Base-by-base conservation (phyloP, 2,888 invertebrate species). In the Harmothoe impar region DNA sequence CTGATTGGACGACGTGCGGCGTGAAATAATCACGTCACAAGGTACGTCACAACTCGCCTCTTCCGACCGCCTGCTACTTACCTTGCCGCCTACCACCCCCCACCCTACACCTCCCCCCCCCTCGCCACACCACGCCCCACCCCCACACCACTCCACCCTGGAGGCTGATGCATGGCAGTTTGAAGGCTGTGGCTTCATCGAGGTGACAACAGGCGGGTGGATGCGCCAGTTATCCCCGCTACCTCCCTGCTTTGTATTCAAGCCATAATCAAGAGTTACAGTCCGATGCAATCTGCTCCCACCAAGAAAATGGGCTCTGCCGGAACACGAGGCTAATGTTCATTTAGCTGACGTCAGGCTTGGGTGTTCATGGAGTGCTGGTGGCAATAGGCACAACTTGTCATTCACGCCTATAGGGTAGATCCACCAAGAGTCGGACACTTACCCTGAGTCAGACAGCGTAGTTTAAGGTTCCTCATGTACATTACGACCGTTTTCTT, bases 231-330 rank as follows among this genome's bases (percentile, higher is more conserved):
- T 20, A 62, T 20, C 62, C 31, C 29, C 72, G 0, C 72, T 25
- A 29, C 72, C 72, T 72, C 72, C 72, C 72, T 25, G 20, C 72
- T 72, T 72, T 72, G 72, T 72, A 72, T 72, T 72, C 72, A 72
- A 72, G 72, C 29, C 72, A 12, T 72, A 72, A 72, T 72, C 72
- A 72, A 25, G 31, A 72, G 72, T 72, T 72, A 72, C 72, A 72
- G 29, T 72, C 72, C 72, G 72, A 72, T 72, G 72, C 72, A 72
- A 72, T 72, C 25, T 72, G 72, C 29, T 43, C 10, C 43, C 43
- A n/a, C 43, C 25, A 72, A 72, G 72, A 72, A 72, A 72, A 72
- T 72, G 72, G 72, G 72, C 20, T 72, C 72, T 29, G 72, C 29
- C 25, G 15, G 25, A n/a, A 72, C 31, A 25, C 15, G 25, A 72